Conservation (phyloP, 35 echinoderm and acorn worm species). For the Amphiura filiformis region DNA sequence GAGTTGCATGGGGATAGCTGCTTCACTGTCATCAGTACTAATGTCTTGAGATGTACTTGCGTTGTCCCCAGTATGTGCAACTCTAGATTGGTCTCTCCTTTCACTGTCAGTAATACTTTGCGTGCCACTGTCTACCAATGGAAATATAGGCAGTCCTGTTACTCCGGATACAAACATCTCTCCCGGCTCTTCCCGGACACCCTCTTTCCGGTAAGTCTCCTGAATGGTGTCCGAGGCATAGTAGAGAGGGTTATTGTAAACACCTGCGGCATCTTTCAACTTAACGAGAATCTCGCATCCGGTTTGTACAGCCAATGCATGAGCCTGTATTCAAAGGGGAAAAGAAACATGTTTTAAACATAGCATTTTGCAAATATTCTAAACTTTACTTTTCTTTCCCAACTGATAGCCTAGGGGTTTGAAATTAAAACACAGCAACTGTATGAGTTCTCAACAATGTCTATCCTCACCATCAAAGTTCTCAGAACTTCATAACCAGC, state of each 20-base stretch:
- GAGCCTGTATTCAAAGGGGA: neutral
- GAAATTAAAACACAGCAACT: no score
- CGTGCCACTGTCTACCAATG: neutral
- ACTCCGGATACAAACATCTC: neutral
- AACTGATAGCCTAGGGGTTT: no score
- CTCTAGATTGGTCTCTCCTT: neutral
- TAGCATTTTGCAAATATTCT: no score
- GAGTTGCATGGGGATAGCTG: neutral
- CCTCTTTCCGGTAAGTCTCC: neutral
- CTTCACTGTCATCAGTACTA: neutral
- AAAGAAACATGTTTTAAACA: no score
- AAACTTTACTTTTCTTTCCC: no score
- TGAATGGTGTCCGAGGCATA: neutral
- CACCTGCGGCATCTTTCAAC: neutral
- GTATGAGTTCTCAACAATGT: no score
- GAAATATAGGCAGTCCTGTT: slow-evolving; percentile 2
- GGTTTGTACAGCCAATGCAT: neutral
- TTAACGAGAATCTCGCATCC: neutral
- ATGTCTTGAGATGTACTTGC: neutral
- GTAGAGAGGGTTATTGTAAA: neutral
- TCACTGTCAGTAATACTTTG: neutral
- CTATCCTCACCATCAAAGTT: no score
- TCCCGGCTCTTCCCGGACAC: neutral
- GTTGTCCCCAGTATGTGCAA: no score
- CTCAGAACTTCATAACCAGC: no score